A percentile compares a stretch with the other conserved stretches of the same genome.
These are phyloP conservation scores for Atethmia centrago DNA, from an alignment of 2,888 invertebrate species.

Conservation along the genomic window DNA sequence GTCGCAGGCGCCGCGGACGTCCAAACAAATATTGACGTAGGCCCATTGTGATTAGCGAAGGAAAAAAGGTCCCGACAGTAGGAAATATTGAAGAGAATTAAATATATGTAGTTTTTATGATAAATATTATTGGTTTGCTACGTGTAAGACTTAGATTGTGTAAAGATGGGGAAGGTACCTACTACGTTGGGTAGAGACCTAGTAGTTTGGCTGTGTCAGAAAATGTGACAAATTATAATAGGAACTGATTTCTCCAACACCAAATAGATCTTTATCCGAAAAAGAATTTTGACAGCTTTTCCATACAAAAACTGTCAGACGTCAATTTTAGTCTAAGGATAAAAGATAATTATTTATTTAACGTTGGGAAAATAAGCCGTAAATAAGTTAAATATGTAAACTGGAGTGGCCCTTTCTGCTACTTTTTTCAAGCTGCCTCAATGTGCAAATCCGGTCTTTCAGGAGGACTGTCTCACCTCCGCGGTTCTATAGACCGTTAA, in stretches of 20 bases:
- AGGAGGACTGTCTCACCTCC: too few species aligned
- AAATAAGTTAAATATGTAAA: too few species aligned
- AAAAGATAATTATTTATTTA: too few species aligned
- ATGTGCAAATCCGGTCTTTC: neutral
- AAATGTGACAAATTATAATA: neutral
- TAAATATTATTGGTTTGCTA: slow-evolving; percentile 11
- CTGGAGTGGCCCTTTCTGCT: too few species aligned
- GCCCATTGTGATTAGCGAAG: slow-evolving; percentile 56
- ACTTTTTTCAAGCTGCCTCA: neutral
- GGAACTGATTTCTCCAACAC: too few species aligned
- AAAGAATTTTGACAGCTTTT: too few species aligned
- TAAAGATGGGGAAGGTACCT: neutral
- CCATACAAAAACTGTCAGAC: too few species aligned
- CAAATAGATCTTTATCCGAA: too few species aligned
- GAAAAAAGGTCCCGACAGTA: slow-evolving; percentile 39
- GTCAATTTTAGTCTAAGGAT: too few species aligned
- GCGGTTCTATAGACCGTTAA: neutral
- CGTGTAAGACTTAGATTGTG: neutral
- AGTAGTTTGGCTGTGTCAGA: too few species aligned
- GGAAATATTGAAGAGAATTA: slow-evolving; percentile 16
- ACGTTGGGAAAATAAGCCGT: too few species aligned
- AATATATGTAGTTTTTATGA: slow-evolving; percentile 12
- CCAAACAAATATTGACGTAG: slow-evolving; percentile 63
- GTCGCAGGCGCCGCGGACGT: slow-evolving; percentile 64
- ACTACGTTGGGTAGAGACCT: neutral